phyloP scores from a whole-genome alignment of 1,140 invertebrate species.

The Carposina sasakii region DNA sequence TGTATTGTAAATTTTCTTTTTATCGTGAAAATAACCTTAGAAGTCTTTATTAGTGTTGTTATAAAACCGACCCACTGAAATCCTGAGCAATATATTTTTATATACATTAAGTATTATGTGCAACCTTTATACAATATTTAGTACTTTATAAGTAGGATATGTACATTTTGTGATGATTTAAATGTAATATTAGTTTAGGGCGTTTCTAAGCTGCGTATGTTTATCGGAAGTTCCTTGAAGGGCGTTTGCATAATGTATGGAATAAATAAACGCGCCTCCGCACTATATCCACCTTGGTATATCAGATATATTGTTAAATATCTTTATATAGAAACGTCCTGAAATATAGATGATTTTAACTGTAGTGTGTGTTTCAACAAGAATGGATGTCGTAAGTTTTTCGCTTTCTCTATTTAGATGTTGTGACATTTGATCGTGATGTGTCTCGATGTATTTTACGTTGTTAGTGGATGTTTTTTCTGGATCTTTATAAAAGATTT shows the following conservation, averaged over 20 bases:
- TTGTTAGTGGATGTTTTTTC: slow-evolving; percentile 55
- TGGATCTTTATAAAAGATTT: slow-evolving; percentile 45
- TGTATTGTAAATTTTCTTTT: not conserved
- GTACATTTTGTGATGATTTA: slow-evolving; percentile 64
- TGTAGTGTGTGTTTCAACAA: slow-evolving; percentile 11
- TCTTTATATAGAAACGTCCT: too few relatives aligned
- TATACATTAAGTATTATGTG: slow-evolving; percentile 65
- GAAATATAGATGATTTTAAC: too few relatives aligned
- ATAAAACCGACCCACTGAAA: slow-evolving; percentile 60
- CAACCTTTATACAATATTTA: slow-evolving; percentile 50
- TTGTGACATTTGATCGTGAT: slow-evolving; percentile 50
- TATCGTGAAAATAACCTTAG: not conserved
- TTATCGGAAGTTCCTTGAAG: too few relatives aligned
- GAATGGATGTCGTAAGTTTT: slow-evolving; percentile 53
- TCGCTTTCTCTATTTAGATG: slow-evolving; percentile 59
- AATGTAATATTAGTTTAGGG: too few relatives aligned
- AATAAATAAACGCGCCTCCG: too few relatives aligned
- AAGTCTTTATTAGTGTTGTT: not conserved
- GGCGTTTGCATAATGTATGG: too few relatives aligned
- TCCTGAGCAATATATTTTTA: slow-evolving; percentile 71
- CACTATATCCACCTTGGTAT: too few relatives aligned
- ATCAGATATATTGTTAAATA: too few relatives aligned
- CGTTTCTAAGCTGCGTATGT: too few relatives aligned
- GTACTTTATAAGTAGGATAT: too few relatives aligned
- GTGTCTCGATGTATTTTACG: slow-evolving; percentile 46